Evolutionary conservation across 2,888 invertebrate species (phyloP).

Genomic region (Napeogenes inachia): DNA sequence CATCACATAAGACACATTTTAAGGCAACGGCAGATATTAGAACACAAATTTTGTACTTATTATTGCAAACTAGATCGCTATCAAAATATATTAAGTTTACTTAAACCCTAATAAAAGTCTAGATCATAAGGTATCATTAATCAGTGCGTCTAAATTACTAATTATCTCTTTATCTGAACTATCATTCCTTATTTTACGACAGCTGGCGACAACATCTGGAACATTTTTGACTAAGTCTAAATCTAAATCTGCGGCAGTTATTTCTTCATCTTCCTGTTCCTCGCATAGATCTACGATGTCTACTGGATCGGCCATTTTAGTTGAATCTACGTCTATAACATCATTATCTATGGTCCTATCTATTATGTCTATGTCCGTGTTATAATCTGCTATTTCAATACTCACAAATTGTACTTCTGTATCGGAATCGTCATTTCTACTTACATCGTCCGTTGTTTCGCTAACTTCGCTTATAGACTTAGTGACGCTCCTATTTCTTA

Average conservation of each 20-base stretch:
- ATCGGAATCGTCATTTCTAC: conserved; percentile 55
- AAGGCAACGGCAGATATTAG: conserved; percentile 1
- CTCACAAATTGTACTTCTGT: conserved; percentile 65
- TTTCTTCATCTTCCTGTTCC: conserved; percentile 52
- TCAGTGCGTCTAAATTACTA: conserved; percentile 51
- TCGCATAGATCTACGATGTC: conserved; percentile 66
- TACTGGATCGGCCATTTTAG: conserved; percentile 47
- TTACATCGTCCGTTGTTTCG: conserved; percentile 42
- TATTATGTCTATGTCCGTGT: conserved; percentile 38
- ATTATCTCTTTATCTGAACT: conserved; percentile 44
- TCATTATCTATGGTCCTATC: conserved; percentile 48
- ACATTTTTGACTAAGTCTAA: conserved; percentile 57
- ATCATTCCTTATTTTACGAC: conserved; percentile 48
- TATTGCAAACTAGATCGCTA: conserved; percentile 13
- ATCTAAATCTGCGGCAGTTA: conserved; percentile 46
- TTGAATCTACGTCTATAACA: conserved; percentile 54
- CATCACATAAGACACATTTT: conserved; percentile 1
- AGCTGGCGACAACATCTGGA: conserved; percentile 70
- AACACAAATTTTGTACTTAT: conserved; percentile 11
- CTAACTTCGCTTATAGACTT: conserved; percentile 39
- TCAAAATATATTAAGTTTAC: conserved; percentile 3
- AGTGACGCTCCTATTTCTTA: conserved; percentile 49
- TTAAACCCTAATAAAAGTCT: conserved; percentile 14
- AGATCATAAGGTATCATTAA: conserved; percentile 59
- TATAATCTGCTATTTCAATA: conserved; percentile 46